Conservation (phyloP, 2,797 vertebrate genomes). For the Pampus argenteus region DNA sequence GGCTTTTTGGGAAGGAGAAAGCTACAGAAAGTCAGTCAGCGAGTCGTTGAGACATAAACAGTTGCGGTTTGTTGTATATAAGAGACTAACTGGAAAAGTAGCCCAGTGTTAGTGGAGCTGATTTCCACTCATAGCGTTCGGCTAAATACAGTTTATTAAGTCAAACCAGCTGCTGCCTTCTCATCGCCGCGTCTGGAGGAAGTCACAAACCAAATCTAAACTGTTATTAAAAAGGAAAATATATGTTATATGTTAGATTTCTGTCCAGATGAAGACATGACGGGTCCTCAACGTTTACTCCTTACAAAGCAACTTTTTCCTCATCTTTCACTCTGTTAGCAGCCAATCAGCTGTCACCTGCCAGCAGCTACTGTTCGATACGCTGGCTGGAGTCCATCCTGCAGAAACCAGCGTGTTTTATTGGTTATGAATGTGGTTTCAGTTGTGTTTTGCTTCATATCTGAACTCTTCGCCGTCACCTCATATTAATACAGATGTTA, state of each 20-base stretch:
- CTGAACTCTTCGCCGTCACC: constrained; percentile 4
- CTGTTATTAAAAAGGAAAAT: no score
- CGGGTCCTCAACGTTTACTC: neutral
- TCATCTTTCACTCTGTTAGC: neutral
- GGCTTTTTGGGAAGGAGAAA: constrained; percentile 4
- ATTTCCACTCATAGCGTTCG: constrained; percentile 31
- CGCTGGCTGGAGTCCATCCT: constrained; percentile 26
- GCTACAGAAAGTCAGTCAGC: constrained; percentile 26
- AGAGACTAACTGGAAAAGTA: constrained; percentile 57
- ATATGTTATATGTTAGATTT: neutral
- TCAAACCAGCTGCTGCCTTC: neutral
- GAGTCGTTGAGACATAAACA: constrained; percentile 57
- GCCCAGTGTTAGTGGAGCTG: constrained; percentile 48
- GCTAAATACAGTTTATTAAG: constrained; percentile 38
- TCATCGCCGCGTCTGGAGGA: neutral
- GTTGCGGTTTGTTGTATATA: constrained; percentile 51
- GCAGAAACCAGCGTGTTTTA: constrained; percentile 41
- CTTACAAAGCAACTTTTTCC: neutral
- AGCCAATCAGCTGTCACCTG: constrained; percentile 27
- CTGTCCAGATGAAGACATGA: neutral
- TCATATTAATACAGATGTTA: constrained; percentile 7
- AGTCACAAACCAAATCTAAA: neutral
- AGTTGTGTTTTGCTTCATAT: constrained; percentile 30
- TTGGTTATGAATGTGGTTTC: constrained; percentile 55
- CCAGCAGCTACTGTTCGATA: constrained; percentile 39